phyloP scores from a whole-genome alignment of 2,888 invertebrate genomes.

The Cheilosia variabilis region DNA sequence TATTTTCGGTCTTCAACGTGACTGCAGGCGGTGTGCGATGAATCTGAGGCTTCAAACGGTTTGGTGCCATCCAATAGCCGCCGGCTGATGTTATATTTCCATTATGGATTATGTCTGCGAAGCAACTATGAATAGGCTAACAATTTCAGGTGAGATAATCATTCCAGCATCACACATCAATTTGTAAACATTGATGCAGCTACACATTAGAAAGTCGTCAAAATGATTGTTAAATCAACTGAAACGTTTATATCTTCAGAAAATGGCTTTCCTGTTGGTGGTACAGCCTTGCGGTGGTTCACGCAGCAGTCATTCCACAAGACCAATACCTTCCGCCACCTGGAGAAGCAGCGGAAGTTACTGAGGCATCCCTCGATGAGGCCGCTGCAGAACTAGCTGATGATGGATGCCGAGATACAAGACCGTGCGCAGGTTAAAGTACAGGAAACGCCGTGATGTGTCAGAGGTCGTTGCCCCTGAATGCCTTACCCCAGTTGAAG shows the following conservation, averaged over 20 bases:
- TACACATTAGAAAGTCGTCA: not conserved
- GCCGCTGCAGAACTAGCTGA: constrained; percentile 10
- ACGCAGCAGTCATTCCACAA: constrained; percentile 38
- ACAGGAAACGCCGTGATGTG: constrained; percentile 21
- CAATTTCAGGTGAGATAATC: constrained; percentile 5
- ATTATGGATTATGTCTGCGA: constrained; percentile 5
- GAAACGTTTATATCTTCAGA: not conserved
- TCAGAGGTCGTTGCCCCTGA: constrained; percentile 65
- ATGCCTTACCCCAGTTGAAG: constrained; percentile 77
- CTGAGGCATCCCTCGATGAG: constrained; percentile 1
- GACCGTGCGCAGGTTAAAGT: constrained; percentile 31
- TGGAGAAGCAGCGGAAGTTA: constrained; percentile 11
- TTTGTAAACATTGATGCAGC: constrained; percentile 34
- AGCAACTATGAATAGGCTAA: constrained; percentile 39
- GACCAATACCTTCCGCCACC: constrained; percentile 47
- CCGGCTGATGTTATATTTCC: not conserved
- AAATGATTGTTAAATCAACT: too few relatives aligned
- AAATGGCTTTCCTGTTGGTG: constrained; percentile 8
- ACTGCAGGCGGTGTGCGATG: too few relatives aligned
- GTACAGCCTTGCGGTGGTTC: constrained; percentile 12
- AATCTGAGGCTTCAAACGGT: not conserved
- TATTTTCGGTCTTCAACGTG: not conserved
- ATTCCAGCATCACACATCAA: constrained; percentile 39
- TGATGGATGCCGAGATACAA: constrained; percentile 40
- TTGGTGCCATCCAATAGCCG: not conserved